These are phyloP conservation scores for Eriocheir sinensis DNA, from an alignment of 1,140 invertebrate genomes.

Conservation along the genomic window DNA sequence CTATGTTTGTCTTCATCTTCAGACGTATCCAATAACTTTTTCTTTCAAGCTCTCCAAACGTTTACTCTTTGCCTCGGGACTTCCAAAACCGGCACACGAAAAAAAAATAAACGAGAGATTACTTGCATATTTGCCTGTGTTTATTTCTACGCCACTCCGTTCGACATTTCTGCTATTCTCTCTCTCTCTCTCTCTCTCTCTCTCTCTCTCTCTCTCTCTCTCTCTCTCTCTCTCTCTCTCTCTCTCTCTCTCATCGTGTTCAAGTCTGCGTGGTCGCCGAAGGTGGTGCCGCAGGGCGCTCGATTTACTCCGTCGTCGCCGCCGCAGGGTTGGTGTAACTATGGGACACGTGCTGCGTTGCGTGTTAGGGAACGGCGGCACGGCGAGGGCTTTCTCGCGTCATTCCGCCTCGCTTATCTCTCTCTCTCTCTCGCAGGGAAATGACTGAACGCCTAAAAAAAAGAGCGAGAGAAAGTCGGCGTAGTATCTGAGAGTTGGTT, in stretches of 20 bases:
- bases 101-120: background rate
- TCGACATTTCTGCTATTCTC: background rate
- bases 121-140: background rate
- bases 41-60: background rate
- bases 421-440: background rate
- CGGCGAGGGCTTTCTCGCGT: background rate
- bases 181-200: too few relatives aligned
- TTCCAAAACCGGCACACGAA: background rate
- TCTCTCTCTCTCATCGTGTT: background rate
- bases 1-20: background rate
- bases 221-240: background rate
- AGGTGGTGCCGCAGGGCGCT: background rate
- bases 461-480: background rate
- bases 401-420: background rate
- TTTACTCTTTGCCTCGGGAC: background rate
- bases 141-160: background rate
- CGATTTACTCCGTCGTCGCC: background rate
- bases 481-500: background rate
- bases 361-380: too few relatives aligned
- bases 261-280: too few relatives aligned
- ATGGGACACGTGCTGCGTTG: background rate
- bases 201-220: background rate
- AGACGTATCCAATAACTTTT: slow-evolving; percentile 16
- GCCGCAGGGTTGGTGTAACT: background rate
- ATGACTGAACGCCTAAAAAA: background rate